Conservation (phyloP, 2,113 vertebrate species). For the Poeciliopsis prolifica region DNA sequence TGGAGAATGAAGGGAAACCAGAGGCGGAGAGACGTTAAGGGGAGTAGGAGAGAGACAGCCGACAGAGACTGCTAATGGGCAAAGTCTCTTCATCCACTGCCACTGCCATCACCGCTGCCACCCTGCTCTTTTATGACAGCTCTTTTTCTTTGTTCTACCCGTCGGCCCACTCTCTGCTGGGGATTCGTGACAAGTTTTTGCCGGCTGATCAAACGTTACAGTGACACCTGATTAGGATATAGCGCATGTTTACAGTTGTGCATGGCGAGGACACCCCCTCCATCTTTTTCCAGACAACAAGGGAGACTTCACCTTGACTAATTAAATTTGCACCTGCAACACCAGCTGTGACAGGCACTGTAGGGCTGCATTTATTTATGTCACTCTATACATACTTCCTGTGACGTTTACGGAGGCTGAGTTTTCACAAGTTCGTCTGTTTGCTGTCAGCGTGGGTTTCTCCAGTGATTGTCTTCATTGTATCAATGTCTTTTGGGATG, state of each 20-base stretch:
- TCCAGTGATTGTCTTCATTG: constrained; percentile 38
- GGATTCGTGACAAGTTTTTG: constrained; percentile 93
- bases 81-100: constrained; percentile 83
- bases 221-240: constrained; percentile 94
- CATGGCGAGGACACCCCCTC: constrained; percentile 81
- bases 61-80: constrained; percentile 86
- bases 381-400: constrained; percentile 75
- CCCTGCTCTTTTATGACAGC: constrained; percentile 87
- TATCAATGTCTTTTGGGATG: constrained; percentile 27
- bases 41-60: constrained; percentile 56
- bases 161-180: constrained; percentile 88
- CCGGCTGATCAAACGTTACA: constrained; percentile 90
- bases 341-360: constrained; percentile 87
- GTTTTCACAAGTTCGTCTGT: constrained; percentile 53
- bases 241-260: constrained; percentile 92
- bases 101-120: constrained; percentile 78
- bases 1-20: constrained; percentile 53
- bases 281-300: constrained; percentile 79
- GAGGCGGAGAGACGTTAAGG: constrained; percentile 64
- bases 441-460: constrained; percentile 42
- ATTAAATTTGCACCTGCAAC: constrained; percentile 96
- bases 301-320: constrained; percentile 89
- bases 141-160: constrained; percentile 88
- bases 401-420: constrained; percentile 70
- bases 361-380: constrained; percentile 79